These are phyloP conservation scores for Loriculus beryllinus DNA, from an alignment of 2,797 vertebrate species.

Conservation along the genomic window DNA sequence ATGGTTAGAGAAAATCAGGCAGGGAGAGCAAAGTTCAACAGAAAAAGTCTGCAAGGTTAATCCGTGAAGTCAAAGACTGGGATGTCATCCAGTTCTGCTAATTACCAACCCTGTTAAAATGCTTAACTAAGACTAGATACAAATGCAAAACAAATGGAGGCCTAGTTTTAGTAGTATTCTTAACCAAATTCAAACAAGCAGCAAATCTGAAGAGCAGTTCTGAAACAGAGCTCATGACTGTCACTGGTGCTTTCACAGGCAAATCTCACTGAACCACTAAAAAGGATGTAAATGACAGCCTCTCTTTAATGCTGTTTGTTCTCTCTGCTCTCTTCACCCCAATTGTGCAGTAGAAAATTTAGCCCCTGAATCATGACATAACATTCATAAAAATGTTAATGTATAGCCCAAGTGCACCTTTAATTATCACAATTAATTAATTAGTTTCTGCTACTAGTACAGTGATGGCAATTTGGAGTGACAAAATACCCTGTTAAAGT, in stretches of 20 bases:
- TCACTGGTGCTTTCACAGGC: not conserved
- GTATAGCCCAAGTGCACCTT: not conserved
- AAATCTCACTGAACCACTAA: not conserved
- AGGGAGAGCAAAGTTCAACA: not conserved
- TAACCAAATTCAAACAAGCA: not conserved
- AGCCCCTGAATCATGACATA: not conserved
- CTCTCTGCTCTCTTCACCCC: not conserved
- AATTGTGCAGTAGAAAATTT: not conserved
- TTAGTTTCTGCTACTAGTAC: not conserved
- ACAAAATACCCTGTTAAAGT: not conserved
- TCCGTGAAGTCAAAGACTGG: not conserved
- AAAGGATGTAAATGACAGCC: not conserved
- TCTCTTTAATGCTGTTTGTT: not conserved
- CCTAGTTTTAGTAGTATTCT: not conserved
- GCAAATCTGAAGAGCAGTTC: not conserved
- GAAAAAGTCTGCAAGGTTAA: not conserved
- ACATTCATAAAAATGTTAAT: not conserved
- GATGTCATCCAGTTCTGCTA: not conserved
- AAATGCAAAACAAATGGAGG: not conserved
- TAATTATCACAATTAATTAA: not conserved
- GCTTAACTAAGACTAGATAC: not conserved
- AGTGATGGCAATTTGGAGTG: not conserved
- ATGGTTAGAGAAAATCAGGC: not conserved
- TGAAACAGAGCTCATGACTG: not conserved
- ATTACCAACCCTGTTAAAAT: not conserved